A percentile compares a stretch with the other conserved stretches of the same genome.
phyloP scores from a whole-genome alignment of 2,113 vertebrate genomes.

The Synodontis membranacea region DNA sequence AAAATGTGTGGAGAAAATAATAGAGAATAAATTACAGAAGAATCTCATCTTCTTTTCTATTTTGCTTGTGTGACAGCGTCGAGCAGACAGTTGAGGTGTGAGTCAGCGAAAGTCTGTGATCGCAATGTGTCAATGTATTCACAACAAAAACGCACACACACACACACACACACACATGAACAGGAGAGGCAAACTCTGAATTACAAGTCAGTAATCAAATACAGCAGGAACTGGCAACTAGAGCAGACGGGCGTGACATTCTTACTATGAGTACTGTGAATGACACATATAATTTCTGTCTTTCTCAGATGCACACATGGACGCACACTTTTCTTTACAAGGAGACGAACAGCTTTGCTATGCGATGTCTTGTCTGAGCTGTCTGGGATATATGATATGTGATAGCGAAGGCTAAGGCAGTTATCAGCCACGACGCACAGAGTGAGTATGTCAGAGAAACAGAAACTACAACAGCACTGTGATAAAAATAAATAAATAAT shows the following conservation, averaged over 20 bases:
- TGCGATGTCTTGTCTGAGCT: neutral
- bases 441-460: constrained; percentile 14
- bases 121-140: constrained; percentile 34
- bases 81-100: constrained; percentile 22
- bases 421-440: neutral
- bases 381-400: neutral
- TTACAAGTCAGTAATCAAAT: constrained; percentile 15
- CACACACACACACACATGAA: constrained; percentile 7
- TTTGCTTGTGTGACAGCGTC: constrained; percentile 8
- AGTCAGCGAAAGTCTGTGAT: constrained; percentile 33
- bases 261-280: constrained; percentile 6
- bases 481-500: too few relatives aligned
- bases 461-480: neutral
- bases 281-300: neutral
- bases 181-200: constrained; percentile 9
- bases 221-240: constrained; percentile 13
- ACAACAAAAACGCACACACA: constrained; percentile 14
- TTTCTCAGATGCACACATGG: neutral
- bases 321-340: neutral
- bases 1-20: constrained; percentile 26
- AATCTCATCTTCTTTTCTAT: constrained; percentile 16
- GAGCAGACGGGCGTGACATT: constrained; percentile 16
- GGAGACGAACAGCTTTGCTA: neutral
- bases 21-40: constrained; percentile 4
- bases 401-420: constrained; percentile 9